Conservation (phyloP, 2,888 invertebrate species). For the Pycnomerus fuliginosus region DNA sequence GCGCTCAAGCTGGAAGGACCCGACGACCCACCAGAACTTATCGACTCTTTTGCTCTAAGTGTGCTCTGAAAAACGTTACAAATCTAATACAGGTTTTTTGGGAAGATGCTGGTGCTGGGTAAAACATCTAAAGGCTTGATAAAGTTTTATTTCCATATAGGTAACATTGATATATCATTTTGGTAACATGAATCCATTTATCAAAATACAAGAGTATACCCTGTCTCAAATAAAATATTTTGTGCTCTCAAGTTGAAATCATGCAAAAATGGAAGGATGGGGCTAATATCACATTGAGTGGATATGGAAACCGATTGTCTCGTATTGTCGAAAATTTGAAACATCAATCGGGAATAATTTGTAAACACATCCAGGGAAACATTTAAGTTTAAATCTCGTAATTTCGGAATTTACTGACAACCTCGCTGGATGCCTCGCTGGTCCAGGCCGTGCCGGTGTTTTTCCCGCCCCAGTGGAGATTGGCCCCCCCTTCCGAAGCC, state of each 20-base stretch:
- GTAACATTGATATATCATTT: background rate
- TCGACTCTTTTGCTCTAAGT: too few species aligned
- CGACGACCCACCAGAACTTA: constrained; percentile 55
- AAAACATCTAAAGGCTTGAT: background rate
- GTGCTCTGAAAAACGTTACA: too few species aligned
- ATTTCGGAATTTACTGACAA: constrained; percentile 85
- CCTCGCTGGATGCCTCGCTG: constrained; percentile 74
- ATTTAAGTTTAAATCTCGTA: constrained; percentile 76
- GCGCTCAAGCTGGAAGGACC: constrained; percentile 60
- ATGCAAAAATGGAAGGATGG: too few species aligned
- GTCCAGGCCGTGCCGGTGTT: constrained; percentile 62
- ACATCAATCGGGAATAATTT: background rate
- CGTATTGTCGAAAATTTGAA: too few species aligned
- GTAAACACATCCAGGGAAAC: too few species aligned
- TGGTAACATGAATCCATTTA: too few species aligned
- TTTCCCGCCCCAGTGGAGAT: constrained; percentile 64
- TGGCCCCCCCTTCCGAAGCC: constrained; percentile 87
- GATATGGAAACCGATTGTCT: constrained; percentile 2
- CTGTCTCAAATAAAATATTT: too few species aligned
- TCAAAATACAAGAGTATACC: too few species aligned
- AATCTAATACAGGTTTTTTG: background rate
- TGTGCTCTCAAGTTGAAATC: too few species aligned
- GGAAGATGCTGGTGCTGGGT: background rate
- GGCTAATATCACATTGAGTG: background rate
- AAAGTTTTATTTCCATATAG: background rate